Base-by-base conservation (phyloP, 1,140 invertebrate genomes). In the Hirudo medicinalis region DNA sequence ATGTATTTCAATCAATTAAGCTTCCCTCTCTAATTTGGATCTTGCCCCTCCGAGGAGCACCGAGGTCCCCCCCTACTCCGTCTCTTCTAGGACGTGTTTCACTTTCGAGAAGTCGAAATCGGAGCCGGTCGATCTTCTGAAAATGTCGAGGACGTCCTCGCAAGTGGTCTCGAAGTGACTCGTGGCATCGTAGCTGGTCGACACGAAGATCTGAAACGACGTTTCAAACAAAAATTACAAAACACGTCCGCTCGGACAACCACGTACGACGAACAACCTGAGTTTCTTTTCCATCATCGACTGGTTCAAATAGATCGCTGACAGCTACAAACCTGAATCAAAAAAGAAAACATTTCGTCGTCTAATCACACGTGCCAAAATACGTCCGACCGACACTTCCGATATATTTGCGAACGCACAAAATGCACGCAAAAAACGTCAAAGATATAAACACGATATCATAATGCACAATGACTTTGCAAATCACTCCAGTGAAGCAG, bases 101-200 rank as follows among this genome's bases (percentile, higher is more conserved):
- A 97, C 92, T 85, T 97, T 94, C 60, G 91, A 91, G 81, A 98
- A 97, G 83, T 99, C 96, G 85, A 99, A 99, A 76, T 95, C 91
- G 81, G 95, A 91, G 40, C 94, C 95, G 29, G 92, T 98, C 13
- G 92, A 92, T 74, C 94, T 87, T 80, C 94, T 91, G 83, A 95
- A 99, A 78, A 98, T 94, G 79, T 97, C 91, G 76, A 99, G 85
- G 53, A 99, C 96, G 85, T 99, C 96, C 79, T 92, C 82, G 80
- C 96, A 99, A 71, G 94, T 98, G 22, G 94, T 97, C 83, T 99
- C 94, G 82, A 99, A 99, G 81, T 99, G 97, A 78, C 94, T 95
- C 36, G 96, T 99, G 8, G 97, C 93, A 85, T 99, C 95, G 82
- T 96, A 98, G 11, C 92, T 93, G 78, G 90, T 89, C 0, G 94